phyloP scores from a whole-genome alignment of 1,140 invertebrate species.

The Nasonia longicornis region DNA sequence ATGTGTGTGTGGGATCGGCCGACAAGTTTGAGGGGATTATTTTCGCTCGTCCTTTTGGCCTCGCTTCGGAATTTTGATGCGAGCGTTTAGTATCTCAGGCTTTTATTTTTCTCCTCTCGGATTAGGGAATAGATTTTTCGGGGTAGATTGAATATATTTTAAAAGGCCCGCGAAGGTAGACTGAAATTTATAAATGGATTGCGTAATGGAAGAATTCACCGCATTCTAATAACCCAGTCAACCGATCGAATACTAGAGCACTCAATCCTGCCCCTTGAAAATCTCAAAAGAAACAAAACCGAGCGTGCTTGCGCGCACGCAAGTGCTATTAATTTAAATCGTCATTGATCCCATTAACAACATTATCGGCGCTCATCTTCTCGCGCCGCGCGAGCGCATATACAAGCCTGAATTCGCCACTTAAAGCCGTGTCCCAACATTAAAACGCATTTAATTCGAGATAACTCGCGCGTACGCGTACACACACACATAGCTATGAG shows the following conservation, averaged over 20 bases:
- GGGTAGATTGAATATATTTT: no score
- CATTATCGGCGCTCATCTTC: not conserved
- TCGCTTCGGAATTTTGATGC: not conserved
- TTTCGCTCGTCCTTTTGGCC: not conserved
- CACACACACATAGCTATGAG: not conserved
- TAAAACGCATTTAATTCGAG: slow-evolving; percentile 32
- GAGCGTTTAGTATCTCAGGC: not conserved
- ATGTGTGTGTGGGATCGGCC: not conserved
- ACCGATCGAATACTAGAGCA: no score
- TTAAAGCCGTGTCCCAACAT: slow-evolving; percentile 22
- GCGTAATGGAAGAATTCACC: no score
- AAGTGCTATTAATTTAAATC: not conserved
- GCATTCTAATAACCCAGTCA: no score
- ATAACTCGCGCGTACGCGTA: not conserved
- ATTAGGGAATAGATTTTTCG: no score
- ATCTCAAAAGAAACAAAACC: no score
- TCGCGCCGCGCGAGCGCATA: not conserved
- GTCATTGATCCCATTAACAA: not conserved
- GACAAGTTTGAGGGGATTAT: not conserved
- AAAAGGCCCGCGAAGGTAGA: no score
- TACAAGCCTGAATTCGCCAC: slow-evolving; percentile 1
- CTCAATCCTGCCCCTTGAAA: no score
- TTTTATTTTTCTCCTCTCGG: not conserved
- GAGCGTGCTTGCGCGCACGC: no score
- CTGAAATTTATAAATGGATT: no score